Conservation (phyloP, 2,113 vertebrate genomes). For the Delphinus delphis region DNA sequence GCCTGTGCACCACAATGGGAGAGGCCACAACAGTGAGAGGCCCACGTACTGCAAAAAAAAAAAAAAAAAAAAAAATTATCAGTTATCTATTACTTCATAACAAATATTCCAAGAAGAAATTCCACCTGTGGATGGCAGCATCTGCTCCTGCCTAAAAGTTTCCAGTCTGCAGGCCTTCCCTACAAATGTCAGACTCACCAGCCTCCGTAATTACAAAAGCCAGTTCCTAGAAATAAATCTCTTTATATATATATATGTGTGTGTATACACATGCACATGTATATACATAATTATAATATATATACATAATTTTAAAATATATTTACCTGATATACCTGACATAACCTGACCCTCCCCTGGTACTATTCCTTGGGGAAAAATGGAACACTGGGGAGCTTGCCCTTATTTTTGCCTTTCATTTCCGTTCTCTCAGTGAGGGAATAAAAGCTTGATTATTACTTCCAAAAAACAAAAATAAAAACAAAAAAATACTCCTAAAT, state of each 20-base stretch:
- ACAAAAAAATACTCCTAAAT: not conserved
- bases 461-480: not conserved
- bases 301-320: not conserved
- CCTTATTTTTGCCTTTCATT: not conserved
- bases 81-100: not conserved
- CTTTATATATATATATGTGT: not conserved
- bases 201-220: not conserved
- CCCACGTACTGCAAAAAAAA: accelerated
- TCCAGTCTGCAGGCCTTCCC: not conserved
- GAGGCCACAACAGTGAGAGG: too few relatives aligned
- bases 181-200: not conserved
- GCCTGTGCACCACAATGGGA: too few relatives aligned
- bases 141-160: not conserved
- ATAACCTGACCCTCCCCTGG: not conserved
- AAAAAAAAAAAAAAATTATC: too few relatives aligned
- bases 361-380: not conserved
- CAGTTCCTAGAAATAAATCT: not conserved
- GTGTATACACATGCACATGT: not conserved
- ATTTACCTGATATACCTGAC: not conserved
- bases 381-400: not conserved
- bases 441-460: not conserved
- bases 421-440: too few relatives aligned
- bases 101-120: not conserved
- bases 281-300: not conserved
- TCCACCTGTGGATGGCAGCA: not conserved